A percentile compares a stretch with the other conserved stretches of the same genome.
These are phyloP conservation scores for Sphaeramia orbicularis DNA, from an alignment of 2,797 vertebrate species.

Conservation along the genomic window DNA sequence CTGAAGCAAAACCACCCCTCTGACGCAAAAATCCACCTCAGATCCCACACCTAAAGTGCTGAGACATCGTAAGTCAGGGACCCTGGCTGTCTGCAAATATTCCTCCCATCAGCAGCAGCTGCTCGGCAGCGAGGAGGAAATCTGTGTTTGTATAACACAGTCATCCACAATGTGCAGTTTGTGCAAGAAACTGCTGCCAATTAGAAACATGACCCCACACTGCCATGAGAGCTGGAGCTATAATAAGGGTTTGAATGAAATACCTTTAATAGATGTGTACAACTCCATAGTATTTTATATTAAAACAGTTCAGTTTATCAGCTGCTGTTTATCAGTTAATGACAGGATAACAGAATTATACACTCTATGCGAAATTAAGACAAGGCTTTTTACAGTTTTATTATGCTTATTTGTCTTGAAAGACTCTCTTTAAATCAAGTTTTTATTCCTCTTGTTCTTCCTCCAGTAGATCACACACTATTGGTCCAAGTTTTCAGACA, in stretches of 20 bases:
- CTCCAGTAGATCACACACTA: no score
- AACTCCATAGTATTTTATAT: not conserved
- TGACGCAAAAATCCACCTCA: slow-evolving; percentile 58
- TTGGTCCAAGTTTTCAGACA: no score
- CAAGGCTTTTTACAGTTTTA: no score
- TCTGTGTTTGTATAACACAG: slow-evolving; percentile 48
- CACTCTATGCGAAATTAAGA: no score
- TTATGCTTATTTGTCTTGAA: no score
- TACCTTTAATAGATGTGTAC: not conserved
- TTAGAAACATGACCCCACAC: slow-evolving; percentile 50
- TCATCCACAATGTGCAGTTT: slow-evolving; percentile 67
- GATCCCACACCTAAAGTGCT: slow-evolving; percentile 61
- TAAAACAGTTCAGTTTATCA: no score
- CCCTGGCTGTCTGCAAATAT: slow-evolving; percentile 49
- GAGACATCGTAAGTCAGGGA: slow-evolving; percentile 42
- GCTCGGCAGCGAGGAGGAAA: slow-evolving; percentile 25
- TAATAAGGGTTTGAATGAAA: slow-evolving; percentile 6
- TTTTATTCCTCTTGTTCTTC: no score
- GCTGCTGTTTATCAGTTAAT: no score
- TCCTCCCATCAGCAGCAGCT: slow-evolving; percentile 34
- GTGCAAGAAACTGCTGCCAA: slow-evolving; percentile 64
- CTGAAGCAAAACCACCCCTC: slow-evolving; percentile 14
- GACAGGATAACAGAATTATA: no score
- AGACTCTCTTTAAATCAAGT: no score
- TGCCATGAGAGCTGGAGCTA: not conserved